Base-by-base conservation (phyloP, 2,888 invertebrate species). In the Cryptosula pallasiana region DNA sequence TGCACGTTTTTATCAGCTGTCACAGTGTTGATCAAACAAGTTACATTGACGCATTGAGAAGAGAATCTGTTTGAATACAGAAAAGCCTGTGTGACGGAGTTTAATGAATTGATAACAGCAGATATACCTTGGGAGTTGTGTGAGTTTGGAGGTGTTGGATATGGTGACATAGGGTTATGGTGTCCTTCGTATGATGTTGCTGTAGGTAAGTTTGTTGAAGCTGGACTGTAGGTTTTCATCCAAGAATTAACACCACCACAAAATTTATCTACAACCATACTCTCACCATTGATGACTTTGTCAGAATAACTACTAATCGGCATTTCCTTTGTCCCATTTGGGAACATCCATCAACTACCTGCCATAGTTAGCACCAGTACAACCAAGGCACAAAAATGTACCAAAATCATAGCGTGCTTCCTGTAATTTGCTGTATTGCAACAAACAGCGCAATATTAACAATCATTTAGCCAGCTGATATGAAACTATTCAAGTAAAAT, bases 111-210 rank as follows among this genome's bases (percentile, higher is more conserved):
- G n/a, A 45, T 5, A 45, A 13, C 20, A 45, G 45, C 5, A 45
- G 5, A 45, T 45, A 45, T 63, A 70, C 70, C 70, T 70, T 70
- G 70, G 9, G 70, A 70, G 25, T 54, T 70, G 45, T 70, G 70
- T n/a, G 70, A 70, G 32, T 70, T 70, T 23, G 70, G 70, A n/a
- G 70, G 70, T 5, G 70, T 70, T 25, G 70, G 70, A 32, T 70
- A 70, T 5, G 70, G 70, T 54, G 70, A 70, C 45, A 36, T 54
- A 5, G 70, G 70, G 25, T 70, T 70, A 23, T 70, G 70, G 25
- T 70, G 70, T 2, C 35, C 70, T 36, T 54, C 70, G 27, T 36
- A 70, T n/a, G 55, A 23, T 5, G 23, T 45, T 2, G 29, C 70
- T 5, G 70, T 2, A 9, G 70, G 45, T 25, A 36, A 25, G n/a